Evolutionary conservation across 2,797 vertebrate genomes (phyloP).

Genomic region (Sciurus carolinensis): DNA sequence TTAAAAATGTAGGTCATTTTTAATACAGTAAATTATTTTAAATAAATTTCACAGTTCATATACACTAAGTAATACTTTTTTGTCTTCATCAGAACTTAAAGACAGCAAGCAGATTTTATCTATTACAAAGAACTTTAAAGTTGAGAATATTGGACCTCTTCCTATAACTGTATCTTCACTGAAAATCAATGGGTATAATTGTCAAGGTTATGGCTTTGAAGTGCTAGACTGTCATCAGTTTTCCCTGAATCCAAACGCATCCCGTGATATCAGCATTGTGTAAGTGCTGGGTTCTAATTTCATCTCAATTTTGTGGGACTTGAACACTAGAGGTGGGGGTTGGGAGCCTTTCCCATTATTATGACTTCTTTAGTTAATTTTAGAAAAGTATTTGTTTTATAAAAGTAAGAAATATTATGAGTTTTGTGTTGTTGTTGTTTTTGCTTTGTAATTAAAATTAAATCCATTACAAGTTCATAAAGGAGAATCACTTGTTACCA

Average conservation of each 20-base stretch:
- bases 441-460: not conserved
- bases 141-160: constrained; percentile 97
- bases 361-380: not conserved
- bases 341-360: not conserved
- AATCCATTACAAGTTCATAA: not conserved
- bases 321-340: rapidly evolving
- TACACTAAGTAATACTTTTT: constrained; percentile 35
- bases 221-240: constrained; percentile 96
- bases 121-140: constrained; percentile 98
- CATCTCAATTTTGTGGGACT: constrained; percentile 43
- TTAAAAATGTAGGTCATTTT: constrained; percentile 6
- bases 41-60: not conserved
- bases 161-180: constrained; percentile 96
- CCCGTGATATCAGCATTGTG: constrained; percentile 97
- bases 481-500: constrained; percentile 81
- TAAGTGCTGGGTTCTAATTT: constrained; percentile 88
- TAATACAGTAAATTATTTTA: not conserved
- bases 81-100: constrained; percentile 92
- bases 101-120: constrained; percentile 96
- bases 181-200: constrained; percentile 98
- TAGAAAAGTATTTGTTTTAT: not conserved
- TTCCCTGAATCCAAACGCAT: constrained; percentile 94
- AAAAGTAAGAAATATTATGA: not conserved
- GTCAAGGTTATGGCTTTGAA: constrained; percentile 98
- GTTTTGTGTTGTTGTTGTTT: not conserved